Percentiles rank a stretch among this genome's conserved stretches.
These are phyloP conservation scores for Cryptoprocta ferox DNA, from an alignment of 2,797 vertebrate species.

Conservation along the genomic window DNA sequence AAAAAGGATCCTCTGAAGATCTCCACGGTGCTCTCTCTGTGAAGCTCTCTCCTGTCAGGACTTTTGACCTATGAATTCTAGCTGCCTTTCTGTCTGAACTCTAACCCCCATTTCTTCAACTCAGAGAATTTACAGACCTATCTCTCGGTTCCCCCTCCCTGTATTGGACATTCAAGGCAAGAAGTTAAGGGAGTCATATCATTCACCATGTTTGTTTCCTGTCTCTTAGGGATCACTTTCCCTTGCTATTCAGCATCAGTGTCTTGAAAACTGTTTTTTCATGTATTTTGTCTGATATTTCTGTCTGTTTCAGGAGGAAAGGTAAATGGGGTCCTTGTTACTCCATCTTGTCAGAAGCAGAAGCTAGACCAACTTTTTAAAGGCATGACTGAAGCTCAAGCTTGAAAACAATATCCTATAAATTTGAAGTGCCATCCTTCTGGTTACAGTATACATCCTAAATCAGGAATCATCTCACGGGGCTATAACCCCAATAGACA, in stretches of 20 bases:
- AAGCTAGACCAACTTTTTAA: constrained; percentile 1
- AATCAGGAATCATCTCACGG: not conserved
- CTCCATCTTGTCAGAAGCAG: not conserved
- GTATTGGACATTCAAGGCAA: not conserved
- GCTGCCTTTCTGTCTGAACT: not conserved
- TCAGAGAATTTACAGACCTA: not conserved
- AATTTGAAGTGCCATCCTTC: not conserved
- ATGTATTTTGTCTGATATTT: not conserved
- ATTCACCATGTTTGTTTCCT: not conserved
- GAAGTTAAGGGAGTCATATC: not conserved
- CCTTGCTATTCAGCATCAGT: not conserved
- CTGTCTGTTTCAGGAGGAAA: constrained; percentile 3
- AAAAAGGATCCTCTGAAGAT: not conserved
- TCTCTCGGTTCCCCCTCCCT: not conserved
- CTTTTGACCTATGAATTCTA: not conserved
- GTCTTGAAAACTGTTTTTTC: not conserved
- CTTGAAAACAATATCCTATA: not conserved
- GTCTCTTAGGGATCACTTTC: not conserved
- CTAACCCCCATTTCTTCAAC: not conserved
- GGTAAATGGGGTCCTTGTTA: not conserved
- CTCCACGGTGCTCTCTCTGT: not conserved
- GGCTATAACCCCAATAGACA: not conserved
- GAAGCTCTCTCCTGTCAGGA: not conserved
- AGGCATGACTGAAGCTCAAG: not conserved
- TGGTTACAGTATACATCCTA: not conserved